phyloP scores from a whole-genome alignment of 2,797 vertebrate species.

The Chelon auratus region DNA sequence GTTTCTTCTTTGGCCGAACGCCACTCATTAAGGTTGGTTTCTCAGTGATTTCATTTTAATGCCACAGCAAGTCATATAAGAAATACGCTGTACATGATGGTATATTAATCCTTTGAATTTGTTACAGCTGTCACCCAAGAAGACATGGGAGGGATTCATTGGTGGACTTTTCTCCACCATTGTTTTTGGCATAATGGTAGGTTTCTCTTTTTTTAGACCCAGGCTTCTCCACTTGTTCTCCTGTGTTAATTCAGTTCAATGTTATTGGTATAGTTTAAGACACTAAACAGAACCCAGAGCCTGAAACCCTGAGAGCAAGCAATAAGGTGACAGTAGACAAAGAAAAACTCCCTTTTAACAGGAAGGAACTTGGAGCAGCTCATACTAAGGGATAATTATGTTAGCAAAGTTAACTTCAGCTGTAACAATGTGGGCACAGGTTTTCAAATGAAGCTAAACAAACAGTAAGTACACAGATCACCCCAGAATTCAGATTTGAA shows the following conservation, averaged over 20 bases:
- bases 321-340: too few relatives aligned
- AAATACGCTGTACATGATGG: background rate
- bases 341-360: too few relatives aligned
- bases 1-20: slow-evolving; percentile 98
- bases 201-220: background rate
- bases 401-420: too few relatives aligned
- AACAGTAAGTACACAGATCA: background rate
- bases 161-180: slow-evolving; percentile 96
- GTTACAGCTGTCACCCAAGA: slow-evolving; percentile 95
- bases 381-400: too few relatives aligned
- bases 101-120: slow-evolving; percentile 5
- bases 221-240: too few relatives aligned
- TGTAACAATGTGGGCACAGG: background rate
- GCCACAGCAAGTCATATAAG: background rate
- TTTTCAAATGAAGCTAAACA: background rate
- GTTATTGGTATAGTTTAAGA: too few relatives aligned
- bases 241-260: too few relatives aligned
- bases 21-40: slow-evolving; percentile 95
- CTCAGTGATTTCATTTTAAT: too few relatives aligned
- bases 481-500: background rate
- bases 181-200: slow-evolving; percentile 94
- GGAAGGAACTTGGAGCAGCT: too few relatives aligned
- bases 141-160: slow-evolving; percentile 99
- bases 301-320: too few relatives aligned
- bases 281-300: too few relatives aligned